Conservation (phyloP, 1,140 invertebrate genomes). For the Hyles vespertilio region DNA sequence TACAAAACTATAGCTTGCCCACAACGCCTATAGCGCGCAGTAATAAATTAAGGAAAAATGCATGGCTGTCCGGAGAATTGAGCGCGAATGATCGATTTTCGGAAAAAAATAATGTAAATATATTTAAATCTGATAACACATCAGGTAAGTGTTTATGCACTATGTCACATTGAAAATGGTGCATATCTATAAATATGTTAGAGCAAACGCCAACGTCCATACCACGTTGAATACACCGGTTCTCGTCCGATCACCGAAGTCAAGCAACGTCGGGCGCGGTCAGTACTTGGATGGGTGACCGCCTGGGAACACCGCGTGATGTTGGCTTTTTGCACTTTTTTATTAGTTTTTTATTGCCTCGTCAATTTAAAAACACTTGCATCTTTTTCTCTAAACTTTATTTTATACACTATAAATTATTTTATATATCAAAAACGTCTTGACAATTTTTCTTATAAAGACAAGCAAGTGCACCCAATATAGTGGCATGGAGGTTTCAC, state of each 20-base stretch:
- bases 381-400: no score
- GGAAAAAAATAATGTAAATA: constrained; percentile 19
- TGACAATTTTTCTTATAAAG: no score
- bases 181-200: neutral
- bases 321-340: constrained; percentile 22
- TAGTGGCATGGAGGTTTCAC: no score
- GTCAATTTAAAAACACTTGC: no score
- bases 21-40: constrained; percentile 69
- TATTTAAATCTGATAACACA: constrained; percentile 14
- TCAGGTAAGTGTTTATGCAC: constrained; percentile 13
- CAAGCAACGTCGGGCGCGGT: constrained; percentile 22
- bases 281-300: constrained; percentile 22
- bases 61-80: constrained; percentile 68
- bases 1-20: constrained; percentile 68
- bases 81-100: constrained; percentile 33
- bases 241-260: constrained; percentile 12
- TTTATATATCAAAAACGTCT: no score
- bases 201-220: neutral
- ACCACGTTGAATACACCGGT: constrained; percentile 6
- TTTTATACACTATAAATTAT: no score
- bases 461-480: no score
- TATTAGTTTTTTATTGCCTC: no score
- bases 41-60: constrained; percentile 70
- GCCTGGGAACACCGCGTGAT: constrained; percentile 28
- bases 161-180: neutral